phyloP scores from a whole-genome alignment of 2,888 invertebrate species.

The Acrocyrtus sp. region DNA sequence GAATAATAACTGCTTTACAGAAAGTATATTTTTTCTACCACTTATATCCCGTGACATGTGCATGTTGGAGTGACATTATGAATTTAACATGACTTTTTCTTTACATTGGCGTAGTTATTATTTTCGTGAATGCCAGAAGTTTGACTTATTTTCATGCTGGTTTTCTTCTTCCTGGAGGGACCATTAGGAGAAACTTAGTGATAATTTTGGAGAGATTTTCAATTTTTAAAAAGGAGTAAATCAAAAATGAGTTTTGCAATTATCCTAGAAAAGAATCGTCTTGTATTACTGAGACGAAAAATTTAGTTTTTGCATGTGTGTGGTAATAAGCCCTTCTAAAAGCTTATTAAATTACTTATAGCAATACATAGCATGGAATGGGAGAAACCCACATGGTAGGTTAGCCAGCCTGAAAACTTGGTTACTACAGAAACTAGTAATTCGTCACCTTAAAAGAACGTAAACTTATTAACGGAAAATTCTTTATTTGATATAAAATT shows the following conservation, averaged over 20 bases:
- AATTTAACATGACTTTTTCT: conserved; percentile 29
- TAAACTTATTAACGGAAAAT: too few species aligned
- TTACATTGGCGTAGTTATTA: too few species aligned
- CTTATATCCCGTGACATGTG: too few species aligned
- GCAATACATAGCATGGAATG: neutral
- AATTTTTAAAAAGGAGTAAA: conserved; percentile 11
- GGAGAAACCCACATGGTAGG: neutral
- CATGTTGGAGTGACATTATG: conserved; percentile 14
- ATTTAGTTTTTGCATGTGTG: conserved; percentile 6
- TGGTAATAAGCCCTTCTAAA: neutral
- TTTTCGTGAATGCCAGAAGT: too few species aligned
- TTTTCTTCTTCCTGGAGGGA: neutral
- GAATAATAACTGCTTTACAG: conserved; percentile 29
- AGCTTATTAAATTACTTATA: neutral
- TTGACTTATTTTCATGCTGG: too few species aligned
- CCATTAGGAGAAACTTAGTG: neutral
- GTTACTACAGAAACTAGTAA: too few species aligned
- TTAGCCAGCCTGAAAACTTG: too few species aligned
- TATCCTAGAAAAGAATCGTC: conserved; percentile 12
- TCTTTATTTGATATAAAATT: too few species aligned
- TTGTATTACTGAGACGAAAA: neutral
- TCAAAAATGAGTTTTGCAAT: conserved; percentile 12
- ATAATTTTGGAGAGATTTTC: neutral
- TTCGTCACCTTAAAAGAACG: too few species aligned
- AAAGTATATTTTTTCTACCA: neutral